A percentile compares a stretch with the other conserved stretches of the same genome.
phyloP scores from a whole-genome alignment of 2,113 vertebrate species.

The Circaetus cinerascens region DNA sequence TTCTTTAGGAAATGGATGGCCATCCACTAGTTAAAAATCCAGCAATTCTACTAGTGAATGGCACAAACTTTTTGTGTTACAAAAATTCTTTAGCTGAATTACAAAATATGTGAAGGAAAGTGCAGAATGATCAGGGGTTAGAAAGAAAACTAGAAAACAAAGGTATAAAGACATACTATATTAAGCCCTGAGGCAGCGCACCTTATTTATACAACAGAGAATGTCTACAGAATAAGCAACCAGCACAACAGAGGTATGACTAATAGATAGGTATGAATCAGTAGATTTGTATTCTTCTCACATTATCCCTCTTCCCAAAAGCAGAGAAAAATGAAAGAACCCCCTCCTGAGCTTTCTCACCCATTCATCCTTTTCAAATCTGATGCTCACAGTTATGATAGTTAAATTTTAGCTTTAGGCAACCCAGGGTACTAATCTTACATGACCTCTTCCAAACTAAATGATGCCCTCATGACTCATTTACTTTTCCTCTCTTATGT shows the following conservation, averaged over 20 bases:
- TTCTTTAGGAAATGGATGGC: not conserved
- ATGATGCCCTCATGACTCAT: conserved; percentile 22
- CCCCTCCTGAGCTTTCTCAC: conserved; percentile 12
- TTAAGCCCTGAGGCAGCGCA: conserved; percentile 43
- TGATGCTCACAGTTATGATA: conserved; percentile 21
- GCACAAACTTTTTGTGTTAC: not conserved
- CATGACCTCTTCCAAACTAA: conserved; percentile 10
- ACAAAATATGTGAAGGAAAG: not conserved
- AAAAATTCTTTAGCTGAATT: not conserved
- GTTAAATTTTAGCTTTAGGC: conserved; percentile 35
- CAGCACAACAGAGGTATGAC: conserved; percentile 55
- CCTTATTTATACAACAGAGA: conserved; percentile 58
- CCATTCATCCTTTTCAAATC: conserved; percentile 31
- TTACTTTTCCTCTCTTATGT: not conserved
- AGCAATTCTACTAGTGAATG: not conserved
- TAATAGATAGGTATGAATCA: conserved; percentile 49
- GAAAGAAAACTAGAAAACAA: conserved; percentile 22
- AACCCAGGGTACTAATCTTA: conserved; percentile 1
- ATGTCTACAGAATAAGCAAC: conserved; percentile 54
- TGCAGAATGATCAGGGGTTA: not conserved
- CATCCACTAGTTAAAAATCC: not conserved
- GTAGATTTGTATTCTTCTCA: conserved; percentile 47
- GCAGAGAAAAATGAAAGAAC: conserved; percentile 46
- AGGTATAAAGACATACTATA: conserved; percentile 33
- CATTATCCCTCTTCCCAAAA: not conserved